Conservation (phyloP, 2,888 invertebrate genomes). For the Zygaena filipendulae region DNA sequence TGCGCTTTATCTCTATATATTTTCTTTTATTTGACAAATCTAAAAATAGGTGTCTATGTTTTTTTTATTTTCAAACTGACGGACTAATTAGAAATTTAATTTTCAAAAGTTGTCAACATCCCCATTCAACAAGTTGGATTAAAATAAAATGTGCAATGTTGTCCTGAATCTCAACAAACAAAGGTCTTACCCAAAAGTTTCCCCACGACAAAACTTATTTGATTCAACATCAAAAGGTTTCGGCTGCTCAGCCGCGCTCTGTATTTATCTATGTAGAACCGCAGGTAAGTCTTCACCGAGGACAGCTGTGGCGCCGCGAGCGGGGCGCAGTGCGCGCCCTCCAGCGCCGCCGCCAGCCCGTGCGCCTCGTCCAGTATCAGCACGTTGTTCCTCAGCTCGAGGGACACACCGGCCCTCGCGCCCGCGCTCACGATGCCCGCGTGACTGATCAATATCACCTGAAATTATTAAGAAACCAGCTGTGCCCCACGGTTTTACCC, state of each 20-base stretch:
- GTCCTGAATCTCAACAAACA: too few species aligned
- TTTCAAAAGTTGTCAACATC: too few species aligned
- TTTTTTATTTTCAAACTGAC: too few species aligned
- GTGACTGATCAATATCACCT: conserved; percentile 56
- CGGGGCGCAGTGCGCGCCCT: conserved; percentile 84
- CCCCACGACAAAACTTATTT: conserved; percentile 81
- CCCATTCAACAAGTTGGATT: too few species aligned
- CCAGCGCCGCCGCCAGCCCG: conserved; percentile 91
- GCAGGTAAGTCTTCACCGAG: conserved; percentile 72
- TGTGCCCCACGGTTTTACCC: too few species aligned
- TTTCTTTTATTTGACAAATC: too few species aligned
- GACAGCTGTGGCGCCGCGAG: conserved; percentile 75
- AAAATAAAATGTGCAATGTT: too few species aligned
- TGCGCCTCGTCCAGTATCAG: conserved; percentile 97
- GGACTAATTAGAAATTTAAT: too few species aligned
- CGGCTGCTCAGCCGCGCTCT: conserved; percentile 78
- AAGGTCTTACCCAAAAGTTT: conserved; percentile 70
- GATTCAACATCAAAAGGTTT: conserved; percentile 85
- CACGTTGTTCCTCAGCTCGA: conserved; percentile 75
- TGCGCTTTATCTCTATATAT: too few species aligned
- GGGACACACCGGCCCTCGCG: conserved; percentile 43
- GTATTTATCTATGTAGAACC: conserved; percentile 79
- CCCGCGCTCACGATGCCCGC: conserved; percentile 55
- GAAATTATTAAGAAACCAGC: conserved; percentile 16
- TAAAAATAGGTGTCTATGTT: too few species aligned